Base-by-base conservation (phyloP, 2,113 vertebrate species). In the Zapus hudsonius region DNA sequence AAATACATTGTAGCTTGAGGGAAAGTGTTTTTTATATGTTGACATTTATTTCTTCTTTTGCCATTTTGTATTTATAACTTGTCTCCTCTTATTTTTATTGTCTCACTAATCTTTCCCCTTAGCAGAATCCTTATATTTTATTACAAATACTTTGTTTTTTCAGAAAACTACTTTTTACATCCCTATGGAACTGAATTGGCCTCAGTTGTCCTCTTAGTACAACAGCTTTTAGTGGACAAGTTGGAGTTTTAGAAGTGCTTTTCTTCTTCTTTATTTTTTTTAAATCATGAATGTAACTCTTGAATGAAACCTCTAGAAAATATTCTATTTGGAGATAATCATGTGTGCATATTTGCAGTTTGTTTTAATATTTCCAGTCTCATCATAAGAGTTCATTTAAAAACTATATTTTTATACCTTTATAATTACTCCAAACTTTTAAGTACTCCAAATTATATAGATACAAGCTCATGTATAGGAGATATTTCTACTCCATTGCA, bases 41-140 rank as follows among this genome's bases (percentile, higher is more conserved):
- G 92, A 52, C 40, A 93, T 94, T 97, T 73, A 81, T 96, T 97
- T 73, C 87, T 95, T 92, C 78, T 57, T 95, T 95, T 96, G 63
- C 85, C 38, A 89, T 90, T 94, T 95, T 92, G 61, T 96, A 70
- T 64, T 90, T 95, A 90, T 90, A 95, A 90, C 1, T 89, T 93
- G 36, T 86, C 81, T 59, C 36, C 19, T 69, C 93, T 92, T 87
- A 64, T 94, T 97, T 97, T 96, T 92, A 90, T 94, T 96, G 81
- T 75, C 89, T 31, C 78, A 90, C 70, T 97, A 87, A 96, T 93
- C 75, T 96, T 97, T 40, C 25, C 52, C 81, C 42, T 27, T 93
- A 91, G 76, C 75, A 82, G 73, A 80, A 76, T 74, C 10, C 86
- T 96, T 95, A 93, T 84, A 75, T 42, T 94, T 85, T 95, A 84